Conservation (phyloP, 1,140 invertebrate genomes). For the Bombyx mori region DNA sequence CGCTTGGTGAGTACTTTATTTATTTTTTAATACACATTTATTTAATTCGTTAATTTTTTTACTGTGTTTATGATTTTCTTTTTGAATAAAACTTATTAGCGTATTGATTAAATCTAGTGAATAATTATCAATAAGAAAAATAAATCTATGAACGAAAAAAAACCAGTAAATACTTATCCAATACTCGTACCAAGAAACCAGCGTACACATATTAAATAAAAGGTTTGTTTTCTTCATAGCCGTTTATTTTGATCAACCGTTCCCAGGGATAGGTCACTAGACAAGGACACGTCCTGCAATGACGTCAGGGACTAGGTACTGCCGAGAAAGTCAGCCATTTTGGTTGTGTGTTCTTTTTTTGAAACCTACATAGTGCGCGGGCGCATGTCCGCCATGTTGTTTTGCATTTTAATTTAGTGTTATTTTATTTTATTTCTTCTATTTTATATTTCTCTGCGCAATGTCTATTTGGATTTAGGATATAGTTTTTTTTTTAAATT, state of each 20-base stretch:
- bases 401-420: conserved; percentile 8
- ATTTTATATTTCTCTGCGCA: no score
- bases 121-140: no score
- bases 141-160: no score
- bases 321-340: conserved; percentile 64
- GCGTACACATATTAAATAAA: not conserved
- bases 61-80: conserved; percentile 8
- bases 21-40: conserved; percentile 24
- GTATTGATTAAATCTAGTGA: no score
- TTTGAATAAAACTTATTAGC: no score
- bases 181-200: no score
- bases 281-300: conserved; percentile 62
- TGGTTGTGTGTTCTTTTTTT: conserved; percentile 58
- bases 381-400: conserved; percentile 45
- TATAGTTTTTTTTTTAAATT: no score
- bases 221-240: conserved; percentile 1
- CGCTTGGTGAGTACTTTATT: conserved; percentile 55
- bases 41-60: conserved; percentile 19
- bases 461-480: no score
- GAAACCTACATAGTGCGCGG: conserved; percentile 56
- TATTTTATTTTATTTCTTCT: no score
- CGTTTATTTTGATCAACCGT: not conserved
- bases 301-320: conserved; percentile 66
- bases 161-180: no score
- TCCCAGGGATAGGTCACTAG: conserved; percentile 34